A percentile compares a stretch with the other conserved stretches of the same genome.
phyloP scores from a whole-genome alignment of 1,140 invertebrate genomes.

The Zeugodacus cucurbitae region DNA sequence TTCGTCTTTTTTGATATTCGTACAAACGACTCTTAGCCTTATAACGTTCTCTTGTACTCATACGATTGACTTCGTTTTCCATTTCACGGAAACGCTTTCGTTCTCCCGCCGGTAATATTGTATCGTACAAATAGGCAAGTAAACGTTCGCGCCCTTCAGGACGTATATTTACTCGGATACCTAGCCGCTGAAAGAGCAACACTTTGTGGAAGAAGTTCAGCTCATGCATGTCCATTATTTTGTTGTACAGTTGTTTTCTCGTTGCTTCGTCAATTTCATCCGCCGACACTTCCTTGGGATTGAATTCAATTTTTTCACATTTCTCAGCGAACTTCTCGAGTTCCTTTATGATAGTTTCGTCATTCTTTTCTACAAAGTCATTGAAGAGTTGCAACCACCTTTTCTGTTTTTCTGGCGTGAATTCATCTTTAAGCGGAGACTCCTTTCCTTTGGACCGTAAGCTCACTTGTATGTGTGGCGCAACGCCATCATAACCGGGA shows the following conservation, averaged over 20 bases:
- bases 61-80: conserved; percentile 46
- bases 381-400: conserved; percentile 52
- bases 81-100: conserved; percentile 40
- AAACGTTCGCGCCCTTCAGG: conserved; percentile 24
- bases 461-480: conserved; percentile 51
- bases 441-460: conserved; percentile 43
- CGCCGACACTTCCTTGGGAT: neutral
- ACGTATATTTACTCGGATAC: conserved; percentile 51
- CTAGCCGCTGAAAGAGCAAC: conserved; percentile 57
- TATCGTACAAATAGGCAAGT: conserved; percentile 9
- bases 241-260: conserved; percentile 47
- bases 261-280: conserved; percentile 34
- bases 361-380: conserved; percentile 52
- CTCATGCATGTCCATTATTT: conserved; percentile 60
- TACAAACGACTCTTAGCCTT: conserved; percentile 57
- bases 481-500: conserved; percentile 53
- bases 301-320: neutral
- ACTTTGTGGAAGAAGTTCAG: conserved; percentile 59
- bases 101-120: neutral
- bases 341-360: conserved; percentile 52
- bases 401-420: conserved; percentile 50
- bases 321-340: conserved; percentile 41
- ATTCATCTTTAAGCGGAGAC: conserved; percentile 45
- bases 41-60: conserved; percentile 51
- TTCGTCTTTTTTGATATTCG: conserved; percentile 46